Evolutionary conservation across 2,888 invertebrate genomes (phyloP).

Genomic region (Rhingia campestris): DNA sequence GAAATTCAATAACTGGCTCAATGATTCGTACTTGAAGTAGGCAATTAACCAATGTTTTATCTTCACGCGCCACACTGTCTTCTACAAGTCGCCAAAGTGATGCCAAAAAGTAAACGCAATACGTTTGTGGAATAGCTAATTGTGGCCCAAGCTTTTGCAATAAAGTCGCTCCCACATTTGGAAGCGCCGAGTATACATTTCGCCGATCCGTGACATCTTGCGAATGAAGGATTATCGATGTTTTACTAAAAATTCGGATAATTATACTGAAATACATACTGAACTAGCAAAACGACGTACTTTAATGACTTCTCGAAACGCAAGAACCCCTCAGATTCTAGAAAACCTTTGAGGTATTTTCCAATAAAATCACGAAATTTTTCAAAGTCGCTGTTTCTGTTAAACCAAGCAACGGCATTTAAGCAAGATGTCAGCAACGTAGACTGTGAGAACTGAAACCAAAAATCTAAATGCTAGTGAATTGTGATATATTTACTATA

Average conservation of each 20-base stretch:
- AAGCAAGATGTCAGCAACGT: slow-evolving; percentile 79
- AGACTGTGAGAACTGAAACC: slow-evolving; percentile 80
- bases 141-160: slow-evolving; percentile 79
- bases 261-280: background rate
- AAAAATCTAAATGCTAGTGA: background rate
- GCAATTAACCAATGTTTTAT: slow-evolving; percentile 76
- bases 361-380: slow-evolving; percentile 77
- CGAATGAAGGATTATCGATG: slow-evolving; percentile 79
- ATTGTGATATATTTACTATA: background rate
- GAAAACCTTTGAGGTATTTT: slow-evolving; percentile 79
- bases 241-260: slow-evolving; percentile 73
- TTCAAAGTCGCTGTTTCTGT: slow-evolving; percentile 74
- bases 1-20: slow-evolving; percentile 78
- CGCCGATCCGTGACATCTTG: slow-evolving; percentile 77
- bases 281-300: slow-evolving; percentile 8
- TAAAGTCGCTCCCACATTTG: slow-evolving; percentile 80
- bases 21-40: slow-evolving; percentile 77
- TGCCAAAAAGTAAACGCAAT: slow-evolving; percentile 79
- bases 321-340: slow-evolving; percentile 78
- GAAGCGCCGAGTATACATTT: slow-evolving; percentile 79
- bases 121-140: slow-evolving; percentile 79
- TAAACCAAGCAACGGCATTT: slow-evolving; percentile 79
- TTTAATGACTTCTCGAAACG: slow-evolving; percentile 72
- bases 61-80: slow-evolving; percentile 47
- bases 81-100: slow-evolving; percentile 79